Conservation (phyloP, 2,797 vertebrate genomes). For the Salmo trutta region DNA sequence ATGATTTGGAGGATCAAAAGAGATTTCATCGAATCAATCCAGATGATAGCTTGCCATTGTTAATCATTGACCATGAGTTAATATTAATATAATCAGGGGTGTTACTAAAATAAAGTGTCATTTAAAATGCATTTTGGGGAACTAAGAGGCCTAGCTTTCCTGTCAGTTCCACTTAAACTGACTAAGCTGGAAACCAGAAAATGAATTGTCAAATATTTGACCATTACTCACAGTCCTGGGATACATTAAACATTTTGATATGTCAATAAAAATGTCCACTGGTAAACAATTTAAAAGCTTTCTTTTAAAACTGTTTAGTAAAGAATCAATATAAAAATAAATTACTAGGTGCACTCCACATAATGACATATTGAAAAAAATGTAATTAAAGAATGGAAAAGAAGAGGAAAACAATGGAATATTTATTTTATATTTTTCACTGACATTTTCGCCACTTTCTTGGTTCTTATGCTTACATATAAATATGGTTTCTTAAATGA, state of each 20-base stretch:
- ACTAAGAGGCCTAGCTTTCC: slow-evolving; percentile 61
- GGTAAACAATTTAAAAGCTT: neutral
- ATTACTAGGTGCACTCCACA: slow-evolving; percentile 47
- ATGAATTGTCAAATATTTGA: neutral
- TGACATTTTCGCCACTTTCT: slow-evolving; percentile 5
- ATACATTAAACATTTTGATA: neutral
- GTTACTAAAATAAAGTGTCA: slow-evolving; percentile 68
- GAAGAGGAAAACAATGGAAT: neutral
- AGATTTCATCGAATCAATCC: slow-evolving; percentile 77
- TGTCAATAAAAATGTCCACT: neutral
- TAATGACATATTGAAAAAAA: slow-evolving; percentile 37
- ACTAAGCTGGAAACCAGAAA: slow-evolving; percentile 39
- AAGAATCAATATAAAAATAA: slow-evolving; percentile 41
- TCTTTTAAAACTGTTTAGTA: neutral
- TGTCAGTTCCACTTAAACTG: slow-evolving; percentile 51
- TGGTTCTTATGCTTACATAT: slow-evolving; percentile 43
- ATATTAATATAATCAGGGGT: slow-evolving; percentile 67
- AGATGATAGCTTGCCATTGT: slow-evolving; percentile 76
- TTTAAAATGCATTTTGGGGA: slow-evolving; percentile 69
- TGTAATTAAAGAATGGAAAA: slow-evolving; percentile 23
- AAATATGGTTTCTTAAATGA: slow-evolving; percentile 58
- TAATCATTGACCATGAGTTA: slow-evolving; percentile 75
- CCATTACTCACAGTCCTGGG: neutral
- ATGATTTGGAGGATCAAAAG: slow-evolving; percentile 71
- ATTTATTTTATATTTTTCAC: slow-evolving; percentile 15